Conservation (phyloP, 2,113 vertebrate species). For the Phalacrocorax carbo region DNA sequence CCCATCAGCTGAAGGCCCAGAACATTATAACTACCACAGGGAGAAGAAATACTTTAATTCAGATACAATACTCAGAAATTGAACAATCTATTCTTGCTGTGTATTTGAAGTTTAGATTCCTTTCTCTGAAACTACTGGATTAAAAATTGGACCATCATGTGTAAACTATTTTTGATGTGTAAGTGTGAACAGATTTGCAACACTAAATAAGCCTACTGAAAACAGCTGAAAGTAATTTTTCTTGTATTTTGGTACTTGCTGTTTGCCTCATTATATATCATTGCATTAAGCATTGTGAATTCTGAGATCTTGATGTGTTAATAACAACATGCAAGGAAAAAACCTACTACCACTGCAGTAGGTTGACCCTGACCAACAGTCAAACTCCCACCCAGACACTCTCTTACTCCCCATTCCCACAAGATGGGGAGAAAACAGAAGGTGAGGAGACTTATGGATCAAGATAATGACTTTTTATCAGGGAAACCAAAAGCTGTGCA, state of each 20-base stretch:
- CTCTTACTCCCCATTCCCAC: neutral
- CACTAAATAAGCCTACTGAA: neutral
- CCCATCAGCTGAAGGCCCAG: neutral
- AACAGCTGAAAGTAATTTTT: neutral
- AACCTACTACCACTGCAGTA: neutral
- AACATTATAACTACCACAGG: neutral
- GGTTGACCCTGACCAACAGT: neutral
- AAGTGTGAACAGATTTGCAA: neutral
- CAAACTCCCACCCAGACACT: neutral
- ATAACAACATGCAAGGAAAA: neutral
- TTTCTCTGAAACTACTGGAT: neutral
- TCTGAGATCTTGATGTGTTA: neutral
- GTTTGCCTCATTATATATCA: neutral
- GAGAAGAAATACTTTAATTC: neutral
- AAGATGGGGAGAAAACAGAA: neutral
- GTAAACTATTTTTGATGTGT: neutral
- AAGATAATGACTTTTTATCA: neutral
- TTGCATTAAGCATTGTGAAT: neutral
- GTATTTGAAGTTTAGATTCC: neutral
- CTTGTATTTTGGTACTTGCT: neutral
- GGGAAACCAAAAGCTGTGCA: neutral
- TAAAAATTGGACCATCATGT: neutral
- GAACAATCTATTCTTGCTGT: neutral
- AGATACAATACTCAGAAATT: neutral
- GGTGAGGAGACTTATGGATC: neutral